Evolutionary conservation across 2,113 vertebrate species (phyloP).

Genomic region (Rhynchopsitta pachyrhyncha): DNA sequence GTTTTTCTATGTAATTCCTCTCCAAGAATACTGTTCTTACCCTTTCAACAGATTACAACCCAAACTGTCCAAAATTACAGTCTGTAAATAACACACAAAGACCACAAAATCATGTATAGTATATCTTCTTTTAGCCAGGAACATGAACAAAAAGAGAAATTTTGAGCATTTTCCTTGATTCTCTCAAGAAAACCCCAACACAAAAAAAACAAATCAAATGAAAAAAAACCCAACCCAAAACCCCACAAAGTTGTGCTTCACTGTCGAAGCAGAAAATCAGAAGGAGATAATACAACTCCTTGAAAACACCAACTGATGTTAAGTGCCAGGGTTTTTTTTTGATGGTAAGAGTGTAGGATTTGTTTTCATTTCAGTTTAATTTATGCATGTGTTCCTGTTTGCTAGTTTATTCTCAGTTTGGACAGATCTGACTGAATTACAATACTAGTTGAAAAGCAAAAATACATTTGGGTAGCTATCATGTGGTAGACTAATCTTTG

Average conservation of each 20-base stretch:
- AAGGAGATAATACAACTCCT: background rate
- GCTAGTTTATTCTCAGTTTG: background rate
- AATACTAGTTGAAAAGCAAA: background rate
- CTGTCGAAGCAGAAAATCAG: background rate
- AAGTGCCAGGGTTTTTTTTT: background rate
- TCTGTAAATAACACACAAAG: background rate
- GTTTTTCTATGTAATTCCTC: background rate
- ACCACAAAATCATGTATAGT: rapidly evolving
- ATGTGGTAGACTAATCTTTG: background rate
- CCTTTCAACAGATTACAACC: background rate
- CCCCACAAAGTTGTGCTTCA: background rate
- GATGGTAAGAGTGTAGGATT: background rate
- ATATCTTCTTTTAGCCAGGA: background rate
- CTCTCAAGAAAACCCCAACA: background rate
- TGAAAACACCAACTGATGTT: background rate
- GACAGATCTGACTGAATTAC: background rate
- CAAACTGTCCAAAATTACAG: background rate
- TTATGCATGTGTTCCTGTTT: background rate
- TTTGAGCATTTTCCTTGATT: background rate
- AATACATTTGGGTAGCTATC: background rate
- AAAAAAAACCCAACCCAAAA: background rate
- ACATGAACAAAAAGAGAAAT: background rate
- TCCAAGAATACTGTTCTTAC: background rate
- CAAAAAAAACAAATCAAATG: background rate
- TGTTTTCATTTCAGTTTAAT: background rate